Conservation (phyloP, 2,113 vertebrate species). For the Phrynocephalus versicolor region DNA sequence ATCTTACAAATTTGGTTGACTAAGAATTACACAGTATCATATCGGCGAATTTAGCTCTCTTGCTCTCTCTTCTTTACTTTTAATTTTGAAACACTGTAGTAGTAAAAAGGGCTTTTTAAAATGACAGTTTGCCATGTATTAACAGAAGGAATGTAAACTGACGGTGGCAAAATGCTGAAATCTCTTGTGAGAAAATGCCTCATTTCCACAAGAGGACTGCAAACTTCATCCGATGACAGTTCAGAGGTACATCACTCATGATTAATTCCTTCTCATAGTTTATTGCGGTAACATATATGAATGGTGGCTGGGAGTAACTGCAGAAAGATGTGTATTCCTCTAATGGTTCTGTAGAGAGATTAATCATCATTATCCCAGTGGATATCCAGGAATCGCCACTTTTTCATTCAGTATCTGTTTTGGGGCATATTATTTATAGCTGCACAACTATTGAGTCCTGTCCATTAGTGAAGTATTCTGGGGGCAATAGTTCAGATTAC, state of each 20-base stretch:
- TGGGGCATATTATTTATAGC: background rate
- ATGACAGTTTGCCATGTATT: constrained; percentile 3
- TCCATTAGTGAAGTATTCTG: rapidly evolving
- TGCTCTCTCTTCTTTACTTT: background rate
- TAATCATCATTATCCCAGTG: background rate
- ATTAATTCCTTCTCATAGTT: constrained; percentile 8
- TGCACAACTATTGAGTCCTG: background rate
- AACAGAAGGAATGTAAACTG: constrained; percentile 5
- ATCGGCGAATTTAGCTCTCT: background rate
- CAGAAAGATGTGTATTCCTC: rapidly evolving
- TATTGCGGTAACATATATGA: rapidly evolving
- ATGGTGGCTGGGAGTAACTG: background rate
- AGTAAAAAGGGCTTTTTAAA: background rate
- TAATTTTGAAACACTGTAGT: constrained; percentile 19
- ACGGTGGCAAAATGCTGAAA: background rate
- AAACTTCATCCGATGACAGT: background rate
- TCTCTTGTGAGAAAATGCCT: background rate
- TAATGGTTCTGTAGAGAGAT: background rate
- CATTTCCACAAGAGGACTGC: background rate
- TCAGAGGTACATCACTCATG: background rate
- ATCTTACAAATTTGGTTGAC: background rate
- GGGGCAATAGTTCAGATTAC: constrained; percentile 30
- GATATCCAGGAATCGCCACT: background rate
- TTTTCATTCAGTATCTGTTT: background rate
- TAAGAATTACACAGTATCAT: background rate